Evolutionary conservation across 2,888 invertebrate genomes (phyloP).

Genomic region (Pachydiplax longipennis): DNA sequence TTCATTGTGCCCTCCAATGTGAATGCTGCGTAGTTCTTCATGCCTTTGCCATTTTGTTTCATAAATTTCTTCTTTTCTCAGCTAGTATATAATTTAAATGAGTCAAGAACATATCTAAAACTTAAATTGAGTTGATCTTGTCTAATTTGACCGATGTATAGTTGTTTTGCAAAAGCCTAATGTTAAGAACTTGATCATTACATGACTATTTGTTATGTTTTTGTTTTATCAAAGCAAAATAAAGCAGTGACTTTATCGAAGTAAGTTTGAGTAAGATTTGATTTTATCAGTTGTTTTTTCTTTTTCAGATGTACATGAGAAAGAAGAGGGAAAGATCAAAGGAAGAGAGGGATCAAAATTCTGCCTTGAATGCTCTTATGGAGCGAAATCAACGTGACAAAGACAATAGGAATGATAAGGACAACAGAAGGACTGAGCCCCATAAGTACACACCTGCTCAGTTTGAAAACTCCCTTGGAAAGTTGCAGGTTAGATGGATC

Average conservation of each 20-base stretch:
- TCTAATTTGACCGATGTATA: too few relatives aligned
- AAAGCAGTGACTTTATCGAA: neutral
- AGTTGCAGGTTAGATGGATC: slow-evolving; percentile 72
- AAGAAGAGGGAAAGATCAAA: slow-evolving; percentile 56
- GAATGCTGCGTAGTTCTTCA: too few relatives aligned
- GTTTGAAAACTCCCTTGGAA: slow-evolving; percentile 95
- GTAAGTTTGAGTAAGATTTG: neutral
- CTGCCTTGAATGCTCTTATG: neutral
- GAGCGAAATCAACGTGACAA: slow-evolving; percentile 27
- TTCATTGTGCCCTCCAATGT: too few relatives aligned
- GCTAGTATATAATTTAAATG: too few relatives aligned
- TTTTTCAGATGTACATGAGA: slow-evolving; percentile 56
- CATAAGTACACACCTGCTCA: slow-evolving; percentile 80
- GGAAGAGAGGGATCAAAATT: slow-evolving; percentile 42
- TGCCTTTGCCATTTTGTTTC: too few relatives aligned
- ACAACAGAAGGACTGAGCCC: slow-evolving; percentile 24
- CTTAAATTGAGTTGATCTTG: too few relatives aligned
- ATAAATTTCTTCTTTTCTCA: too few relatives aligned
- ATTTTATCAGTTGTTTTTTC: neutral
- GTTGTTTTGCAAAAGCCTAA: too few relatives aligned
- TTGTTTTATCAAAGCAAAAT: too few relatives aligned
- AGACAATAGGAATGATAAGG: neutral
- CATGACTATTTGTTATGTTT: too few relatives aligned
- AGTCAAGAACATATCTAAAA: too few relatives aligned
- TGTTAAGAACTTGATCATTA: too few relatives aligned